phyloP scores from a whole-genome alignment of 2,797 vertebrate genomes.

The Megaceryle alcyon region DNA sequence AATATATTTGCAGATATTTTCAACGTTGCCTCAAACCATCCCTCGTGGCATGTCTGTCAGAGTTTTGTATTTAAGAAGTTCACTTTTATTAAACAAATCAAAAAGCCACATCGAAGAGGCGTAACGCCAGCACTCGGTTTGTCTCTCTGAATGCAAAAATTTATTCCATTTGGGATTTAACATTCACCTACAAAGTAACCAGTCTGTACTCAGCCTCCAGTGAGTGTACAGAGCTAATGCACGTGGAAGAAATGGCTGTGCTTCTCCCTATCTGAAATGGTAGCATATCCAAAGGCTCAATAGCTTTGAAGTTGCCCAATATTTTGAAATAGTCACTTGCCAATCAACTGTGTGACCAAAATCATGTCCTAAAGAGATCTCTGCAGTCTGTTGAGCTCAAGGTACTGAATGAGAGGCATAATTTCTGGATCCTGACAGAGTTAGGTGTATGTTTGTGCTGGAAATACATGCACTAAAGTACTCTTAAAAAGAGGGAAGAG shows the following conservation, averaged over 20 bases:
- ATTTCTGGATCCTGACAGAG: neutral
- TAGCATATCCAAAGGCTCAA: neutral
- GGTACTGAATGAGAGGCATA: neutral
- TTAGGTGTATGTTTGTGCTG: neutral
- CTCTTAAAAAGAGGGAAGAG: neutral
- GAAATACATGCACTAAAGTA: neutral
- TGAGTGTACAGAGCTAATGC: neutral
- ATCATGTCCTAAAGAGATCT: neutral
- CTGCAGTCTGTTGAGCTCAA: neutral
- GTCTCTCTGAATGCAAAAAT: neutral
- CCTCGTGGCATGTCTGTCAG: neutral
- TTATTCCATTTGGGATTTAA: neutral
- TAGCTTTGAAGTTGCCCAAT: neutral
- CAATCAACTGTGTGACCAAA: neutral
- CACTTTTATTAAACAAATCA: neutral
- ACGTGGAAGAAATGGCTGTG: neutral
- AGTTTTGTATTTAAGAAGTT: neutral
- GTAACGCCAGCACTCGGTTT: neutral
- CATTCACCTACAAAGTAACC: neutral
- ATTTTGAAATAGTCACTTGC: neutral
- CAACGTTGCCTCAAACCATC: neutral
- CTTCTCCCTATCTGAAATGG: neutral
- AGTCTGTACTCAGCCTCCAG: neutral
- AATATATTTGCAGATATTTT: neutral
- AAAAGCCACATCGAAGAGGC: neutral